Conservation (phyloP, 2,888 invertebrate species). For the Belgica antarctica region DNA sequence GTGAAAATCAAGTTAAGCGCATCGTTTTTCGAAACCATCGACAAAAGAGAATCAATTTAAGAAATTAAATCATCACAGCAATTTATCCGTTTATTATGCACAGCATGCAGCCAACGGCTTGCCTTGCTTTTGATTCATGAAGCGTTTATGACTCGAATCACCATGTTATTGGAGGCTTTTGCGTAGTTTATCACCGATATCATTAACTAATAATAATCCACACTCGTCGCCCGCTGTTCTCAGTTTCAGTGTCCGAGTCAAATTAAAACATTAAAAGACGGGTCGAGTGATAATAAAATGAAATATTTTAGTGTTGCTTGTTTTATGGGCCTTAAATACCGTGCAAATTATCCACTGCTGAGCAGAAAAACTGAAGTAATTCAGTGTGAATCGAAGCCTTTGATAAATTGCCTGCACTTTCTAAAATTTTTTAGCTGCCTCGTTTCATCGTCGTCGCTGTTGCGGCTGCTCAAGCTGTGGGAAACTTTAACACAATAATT, state of each 20-base stretch:
- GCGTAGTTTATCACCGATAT: conserved; percentile 13
- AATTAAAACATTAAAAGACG: neutral
- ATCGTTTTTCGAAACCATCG: neutral
- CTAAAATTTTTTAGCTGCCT: too few species aligned
- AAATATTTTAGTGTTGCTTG: neutral
- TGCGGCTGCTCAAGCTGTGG: neutral
- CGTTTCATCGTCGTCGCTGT: neutral
- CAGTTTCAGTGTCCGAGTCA: neutral
- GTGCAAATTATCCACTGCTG: neutral
- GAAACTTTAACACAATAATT: neutral
- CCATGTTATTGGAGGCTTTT: conserved; percentile 21
- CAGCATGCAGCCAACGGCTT: conserved; percentile 8
- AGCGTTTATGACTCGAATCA: conserved; percentile 9
- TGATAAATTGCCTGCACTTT: too few species aligned
- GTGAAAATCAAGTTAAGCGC: neutral
- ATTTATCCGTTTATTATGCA: neutral
- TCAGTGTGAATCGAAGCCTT: conserved; percentile 23
- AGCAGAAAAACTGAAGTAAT: conserved; percentile 9
- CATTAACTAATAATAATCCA: conserved; percentile 9
- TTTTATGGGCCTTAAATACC: neutral
- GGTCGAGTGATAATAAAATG: neutral
- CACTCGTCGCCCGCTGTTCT: conserved; percentile 17
- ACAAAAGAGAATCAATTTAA: conserved; percentile 10
- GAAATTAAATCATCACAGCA: conserved; percentile 25
- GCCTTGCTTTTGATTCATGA: conserved; percentile 3